These are phyloP conservation scores for Pantherophis alleghaniensis DNA, from an alignment of 2,797 vertebrate genomes.

Conservation along the genomic window DNA sequence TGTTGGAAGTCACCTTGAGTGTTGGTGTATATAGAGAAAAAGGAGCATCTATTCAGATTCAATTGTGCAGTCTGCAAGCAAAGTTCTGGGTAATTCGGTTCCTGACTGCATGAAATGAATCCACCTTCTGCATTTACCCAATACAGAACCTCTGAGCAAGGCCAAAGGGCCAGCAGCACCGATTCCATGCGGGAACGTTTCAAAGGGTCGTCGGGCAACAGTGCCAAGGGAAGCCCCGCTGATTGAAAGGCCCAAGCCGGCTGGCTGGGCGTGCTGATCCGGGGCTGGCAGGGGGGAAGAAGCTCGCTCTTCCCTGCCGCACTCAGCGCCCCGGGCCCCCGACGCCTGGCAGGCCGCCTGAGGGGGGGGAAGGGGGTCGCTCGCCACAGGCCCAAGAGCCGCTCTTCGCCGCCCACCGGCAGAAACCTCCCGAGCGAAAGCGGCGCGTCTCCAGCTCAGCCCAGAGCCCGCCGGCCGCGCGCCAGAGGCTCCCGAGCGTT, in stretches of 20 bases:
- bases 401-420: not conserved
- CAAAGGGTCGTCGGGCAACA: not conserved
- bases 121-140: not conserved
- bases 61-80: not conserved
- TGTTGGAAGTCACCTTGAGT: not conserved
- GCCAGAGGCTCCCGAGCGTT: not conserved
- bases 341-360: too few species aligned
- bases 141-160: not conserved
- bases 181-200: not conserved
- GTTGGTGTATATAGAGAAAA: not conserved
- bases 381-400: not conserved
- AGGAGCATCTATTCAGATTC: not conserved
- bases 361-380: not conserved
- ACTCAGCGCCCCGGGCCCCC: too few species aligned
- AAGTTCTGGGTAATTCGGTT: too few species aligned
- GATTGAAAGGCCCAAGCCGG: not conserved
- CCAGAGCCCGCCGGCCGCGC: not conserved
- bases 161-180: not conserved
- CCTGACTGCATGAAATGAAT: not conserved
- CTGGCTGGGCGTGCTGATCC: not conserved
- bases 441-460: not conserved
- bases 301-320: too few species aligned
- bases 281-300: not conserved
- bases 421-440: not conserved
- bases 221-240: not conserved